Conservation (phyloP, 2,888 invertebrate genomes). For the Archips crataeganus region DNA sequence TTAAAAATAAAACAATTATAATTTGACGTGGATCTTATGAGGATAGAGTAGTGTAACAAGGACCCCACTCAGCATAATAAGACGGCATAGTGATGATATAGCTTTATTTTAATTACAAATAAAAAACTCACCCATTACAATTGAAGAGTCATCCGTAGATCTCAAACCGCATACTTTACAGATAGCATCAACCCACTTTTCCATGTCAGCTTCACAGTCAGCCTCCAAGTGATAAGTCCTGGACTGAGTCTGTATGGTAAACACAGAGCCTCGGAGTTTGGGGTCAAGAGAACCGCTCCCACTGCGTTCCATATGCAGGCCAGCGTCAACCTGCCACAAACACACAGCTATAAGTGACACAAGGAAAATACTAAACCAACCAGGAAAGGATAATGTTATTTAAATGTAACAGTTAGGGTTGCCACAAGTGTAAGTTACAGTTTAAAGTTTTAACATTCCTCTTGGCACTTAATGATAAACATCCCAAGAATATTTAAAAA, state of each 20-base stretch:
- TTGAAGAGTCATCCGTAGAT: conserved; percentile 87
- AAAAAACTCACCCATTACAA: conserved; percentile 62
- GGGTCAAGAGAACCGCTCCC: conserved; percentile 91
- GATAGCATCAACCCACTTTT: conserved; percentile 97
- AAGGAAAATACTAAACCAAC: conserved; percentile 30
- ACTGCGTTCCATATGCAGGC: conserved; percentile 92
- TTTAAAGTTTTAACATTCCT: not conserved
- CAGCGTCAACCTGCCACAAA: conserved; percentile 90
- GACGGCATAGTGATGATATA: not conserved
- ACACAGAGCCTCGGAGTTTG: conserved; percentile 87
- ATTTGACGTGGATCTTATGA: too few species aligned
- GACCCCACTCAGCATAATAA: too few species aligned
- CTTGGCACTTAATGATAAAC: not conserved
- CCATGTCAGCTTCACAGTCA: conserved; percentile 96
- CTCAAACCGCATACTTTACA: conserved; percentile 96
- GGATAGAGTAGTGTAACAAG: too few species aligned
- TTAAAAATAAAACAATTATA: too few species aligned
- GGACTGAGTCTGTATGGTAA: conserved; percentile 95
- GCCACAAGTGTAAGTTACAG: conserved; percentile 14
- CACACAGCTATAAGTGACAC: conserved; percentile 17
- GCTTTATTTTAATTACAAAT: not conserved
- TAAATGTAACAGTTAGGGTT: conserved; percentile 33
- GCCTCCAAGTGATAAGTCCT: conserved; percentile 97
- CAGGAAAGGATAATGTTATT: conserved; percentile 38
- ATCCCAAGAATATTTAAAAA: not conserved